These are phyloP conservation scores for Prionailurus bengalensis DNA, from an alignment of 2,113 vertebrate species.

Conservation along the genomic window DNA sequence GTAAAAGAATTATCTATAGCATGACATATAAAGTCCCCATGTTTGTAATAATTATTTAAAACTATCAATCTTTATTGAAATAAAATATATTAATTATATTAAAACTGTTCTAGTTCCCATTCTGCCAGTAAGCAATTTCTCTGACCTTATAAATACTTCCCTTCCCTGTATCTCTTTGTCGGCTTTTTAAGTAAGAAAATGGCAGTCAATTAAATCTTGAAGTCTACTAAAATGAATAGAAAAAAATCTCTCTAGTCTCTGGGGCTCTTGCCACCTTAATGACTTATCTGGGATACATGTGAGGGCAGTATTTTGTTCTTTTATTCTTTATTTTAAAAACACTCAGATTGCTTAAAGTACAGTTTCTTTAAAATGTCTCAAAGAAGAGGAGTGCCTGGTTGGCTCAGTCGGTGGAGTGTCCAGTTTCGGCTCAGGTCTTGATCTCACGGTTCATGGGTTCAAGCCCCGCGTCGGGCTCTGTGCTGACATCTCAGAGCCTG, in stretches of 20 bases:
- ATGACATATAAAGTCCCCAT: neutral
- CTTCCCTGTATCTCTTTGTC: neutral
- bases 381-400: neutral
- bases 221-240: neutral
- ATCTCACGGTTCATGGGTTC: too few species aligned
- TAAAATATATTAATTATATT: neutral
- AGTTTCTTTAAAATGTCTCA: neutral
- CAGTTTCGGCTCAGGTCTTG: too few species aligned
- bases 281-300: too few species aligned
- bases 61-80: neutral
- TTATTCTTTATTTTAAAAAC: slow-evolving; percentile 46
- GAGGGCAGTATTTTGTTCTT: neutral
- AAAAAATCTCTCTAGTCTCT: neutral
- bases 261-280: neutral
- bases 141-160: neutral
- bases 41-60: slow-evolving; percentile 12
- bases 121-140: neutral
- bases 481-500: too few species aligned
- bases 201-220: neutral
- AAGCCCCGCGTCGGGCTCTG: too few species aligned
- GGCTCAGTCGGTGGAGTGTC: too few species aligned
- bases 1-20: neutral
- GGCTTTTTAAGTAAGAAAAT: neutral
- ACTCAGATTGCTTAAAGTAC: slow-evolving; percentile 8
- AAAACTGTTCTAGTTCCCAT: neutral